Conservation (phyloP, 2,888 invertebrate species). For the Brachylomia viminalis region DNA sequence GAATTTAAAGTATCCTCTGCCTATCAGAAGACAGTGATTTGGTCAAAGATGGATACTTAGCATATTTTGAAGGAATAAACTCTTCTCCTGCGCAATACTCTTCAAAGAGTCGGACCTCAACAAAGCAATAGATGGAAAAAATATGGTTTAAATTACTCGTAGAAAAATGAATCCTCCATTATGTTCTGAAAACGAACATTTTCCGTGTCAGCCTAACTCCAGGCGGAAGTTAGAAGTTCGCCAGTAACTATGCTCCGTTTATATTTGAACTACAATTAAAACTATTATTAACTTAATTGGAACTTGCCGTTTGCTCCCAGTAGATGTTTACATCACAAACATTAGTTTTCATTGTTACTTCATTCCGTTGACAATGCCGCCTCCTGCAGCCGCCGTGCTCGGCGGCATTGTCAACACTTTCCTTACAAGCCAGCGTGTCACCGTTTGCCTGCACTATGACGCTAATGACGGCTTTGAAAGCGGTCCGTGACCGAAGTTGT, state of each 20-base stretch:
- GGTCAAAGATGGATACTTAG: background rate
- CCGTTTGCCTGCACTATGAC: background rate
- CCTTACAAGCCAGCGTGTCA: background rate
- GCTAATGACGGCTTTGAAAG: background rate
- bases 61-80: background rate
- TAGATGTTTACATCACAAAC: constrained; percentile 43
- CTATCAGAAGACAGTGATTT: background rate
- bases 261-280: constrained; percentile 52
- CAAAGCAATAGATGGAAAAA: background rate
- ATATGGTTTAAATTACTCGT: background rate
- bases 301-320: constrained; percentile 48
- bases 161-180: constrained; percentile 8
- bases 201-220: constrained; percentile 4
- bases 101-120: background rate
- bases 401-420: constrained; percentile 1
- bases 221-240: constrained; percentile 35
- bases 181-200: constrained; percentile 10
- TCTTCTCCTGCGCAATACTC: background rate
- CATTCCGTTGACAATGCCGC: no score
- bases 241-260: constrained; percentile 15
- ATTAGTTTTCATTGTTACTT: constrained; percentile 48
- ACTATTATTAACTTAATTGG: constrained; percentile 53
- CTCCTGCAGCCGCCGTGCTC: no score
- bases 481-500: background rate
- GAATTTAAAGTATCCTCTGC: background rate